These are phyloP conservation scores for Gerris lacustris DNA, from an alignment of 2,888 invertebrate species.

Conservation along the genomic window DNA sequence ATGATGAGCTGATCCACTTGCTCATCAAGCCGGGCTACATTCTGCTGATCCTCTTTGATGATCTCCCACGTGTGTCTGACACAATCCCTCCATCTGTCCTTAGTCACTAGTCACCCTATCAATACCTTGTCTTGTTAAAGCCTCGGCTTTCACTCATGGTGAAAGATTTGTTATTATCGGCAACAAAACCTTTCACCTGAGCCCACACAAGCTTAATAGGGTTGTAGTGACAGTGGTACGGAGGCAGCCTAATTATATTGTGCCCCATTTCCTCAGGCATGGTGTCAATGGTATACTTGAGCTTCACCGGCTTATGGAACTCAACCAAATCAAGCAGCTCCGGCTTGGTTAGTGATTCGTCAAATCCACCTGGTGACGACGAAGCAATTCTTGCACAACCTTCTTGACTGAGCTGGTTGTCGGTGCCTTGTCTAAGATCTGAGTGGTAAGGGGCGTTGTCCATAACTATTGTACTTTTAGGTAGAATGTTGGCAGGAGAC, in stretches of 20 bases:
- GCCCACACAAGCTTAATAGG: conserved; percentile 25
- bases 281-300: conserved; percentile 25
- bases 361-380: neutral
- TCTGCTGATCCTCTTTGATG: neutral
- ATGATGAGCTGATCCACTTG: neutral
- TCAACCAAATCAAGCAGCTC: conserved; percentile 28
- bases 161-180: neutral
- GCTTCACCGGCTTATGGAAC: conserved; percentile 23
- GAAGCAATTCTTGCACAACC: neutral
- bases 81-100: neutral
- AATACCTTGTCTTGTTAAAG: too few species aligned
- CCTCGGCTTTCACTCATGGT: neutral
- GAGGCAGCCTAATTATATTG: conserved; percentile 28
- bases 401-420: neutral
- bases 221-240: conserved; percentile 25
- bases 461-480: neutral
- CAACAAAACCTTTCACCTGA: neutral
- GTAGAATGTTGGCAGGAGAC: conserved; percentile 1
- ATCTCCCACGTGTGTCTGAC: neutral
- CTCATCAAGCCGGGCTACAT: neutral
- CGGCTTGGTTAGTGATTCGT: conserved; percentile 15
- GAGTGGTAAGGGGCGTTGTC: neutral
- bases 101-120: too few species aligned
- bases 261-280: conserved; percentile 25
- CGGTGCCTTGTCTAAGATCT: neutral